Percentiles rank a stretch among this genome's conserved stretches.
These are phyloP conservation scores for Oreocharis arfaki DNA, from an alignment of 2,113 vertebrate genomes.

Conservation along the genomic window DNA sequence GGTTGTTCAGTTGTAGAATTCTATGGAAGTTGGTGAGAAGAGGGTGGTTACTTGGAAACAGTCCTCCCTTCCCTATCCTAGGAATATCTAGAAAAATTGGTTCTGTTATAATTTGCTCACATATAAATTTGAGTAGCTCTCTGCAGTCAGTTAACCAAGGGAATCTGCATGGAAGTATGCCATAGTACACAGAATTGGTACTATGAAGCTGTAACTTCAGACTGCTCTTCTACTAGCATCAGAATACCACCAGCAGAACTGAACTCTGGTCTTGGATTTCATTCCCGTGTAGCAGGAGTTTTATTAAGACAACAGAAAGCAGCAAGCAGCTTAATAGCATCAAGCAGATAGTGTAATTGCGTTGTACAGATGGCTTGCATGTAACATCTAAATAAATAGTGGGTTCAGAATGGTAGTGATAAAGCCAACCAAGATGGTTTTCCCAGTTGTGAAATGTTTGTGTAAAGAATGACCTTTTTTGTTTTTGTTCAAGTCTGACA, in stretches of 20 bases:
- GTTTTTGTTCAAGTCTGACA: conserved; percentile 75
- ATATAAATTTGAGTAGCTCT: not conserved
- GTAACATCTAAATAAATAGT: conserved; percentile 76
- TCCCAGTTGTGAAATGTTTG: conserved; percentile 75
- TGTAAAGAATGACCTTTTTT: conserved; percentile 74
- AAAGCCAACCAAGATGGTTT: conserved; percentile 68
- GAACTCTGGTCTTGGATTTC: conserved; percentile 23
- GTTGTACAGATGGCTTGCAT: conserved; percentile 58
- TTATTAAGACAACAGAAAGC: conserved; percentile 58
- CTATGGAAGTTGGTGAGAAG: not conserved
- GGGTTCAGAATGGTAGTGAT: conserved; percentile 64
- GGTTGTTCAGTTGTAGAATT: not conserved
- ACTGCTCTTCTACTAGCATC: not conserved
- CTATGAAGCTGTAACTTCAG: not conserved
- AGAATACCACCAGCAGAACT: conserved; percentile 9
- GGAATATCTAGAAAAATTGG: not conserved
- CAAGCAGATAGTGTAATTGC: conserved; percentile 49
- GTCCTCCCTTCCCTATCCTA: not conserved
- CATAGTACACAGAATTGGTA: not conserved
- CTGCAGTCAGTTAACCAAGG: not conserved
- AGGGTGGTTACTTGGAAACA: not conserved
- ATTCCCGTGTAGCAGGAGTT: conserved; percentile 43
- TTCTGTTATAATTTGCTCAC: not conserved
- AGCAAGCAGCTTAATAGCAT: conserved; percentile 65
- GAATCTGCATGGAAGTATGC: not conserved